Evolutionary conservation across 2,888 invertebrate genomes (phyloP).

Genomic region (Sepioteuthis lessoniana): DNA sequence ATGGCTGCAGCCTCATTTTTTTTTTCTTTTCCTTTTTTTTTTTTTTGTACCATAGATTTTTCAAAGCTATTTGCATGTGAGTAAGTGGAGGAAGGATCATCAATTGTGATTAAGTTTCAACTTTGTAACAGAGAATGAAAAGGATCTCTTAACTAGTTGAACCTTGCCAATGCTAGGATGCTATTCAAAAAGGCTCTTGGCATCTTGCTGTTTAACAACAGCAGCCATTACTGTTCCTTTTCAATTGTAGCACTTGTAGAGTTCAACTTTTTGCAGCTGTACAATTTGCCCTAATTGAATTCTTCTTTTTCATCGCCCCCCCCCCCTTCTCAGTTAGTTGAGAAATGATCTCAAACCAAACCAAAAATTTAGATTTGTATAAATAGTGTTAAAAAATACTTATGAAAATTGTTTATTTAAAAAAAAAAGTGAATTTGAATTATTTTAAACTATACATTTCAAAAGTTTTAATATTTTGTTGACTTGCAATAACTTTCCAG

Average conservation of each 20-base stretch:
- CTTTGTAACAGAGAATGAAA: background rate
- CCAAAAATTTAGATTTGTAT: too few relatives aligned
- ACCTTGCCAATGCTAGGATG: background rate
- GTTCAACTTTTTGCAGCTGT: background rate
- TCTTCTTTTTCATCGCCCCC: too few relatives aligned
- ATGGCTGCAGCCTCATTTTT: background rate
- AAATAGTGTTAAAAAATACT: background rate
- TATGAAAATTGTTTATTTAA: too few relatives aligned
- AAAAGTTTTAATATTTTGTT: background rate
- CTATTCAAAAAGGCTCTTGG: background rate
- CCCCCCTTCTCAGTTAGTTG: background rate
- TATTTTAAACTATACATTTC: background rate
- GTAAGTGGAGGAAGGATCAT: background rate
- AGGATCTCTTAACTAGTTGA: background rate
- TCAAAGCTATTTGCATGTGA: background rate
- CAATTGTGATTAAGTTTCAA: slow-evolving; percentile 16
- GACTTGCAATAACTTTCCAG: too few relatives aligned
- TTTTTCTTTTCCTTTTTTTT: background rate
- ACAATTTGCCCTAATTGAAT: background rate
- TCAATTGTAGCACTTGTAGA: background rate
- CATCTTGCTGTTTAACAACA: background rate
- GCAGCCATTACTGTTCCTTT: background rate
- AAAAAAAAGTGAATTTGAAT: background rate
- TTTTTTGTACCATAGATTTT: background rate
- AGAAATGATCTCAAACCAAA: background rate